A percentile compares a stretch with the other conserved stretches of the same genome.
Conservation (phyloP, 2,888 invertebrate genomes). For the Teinopalpus imperialis region DNA sequence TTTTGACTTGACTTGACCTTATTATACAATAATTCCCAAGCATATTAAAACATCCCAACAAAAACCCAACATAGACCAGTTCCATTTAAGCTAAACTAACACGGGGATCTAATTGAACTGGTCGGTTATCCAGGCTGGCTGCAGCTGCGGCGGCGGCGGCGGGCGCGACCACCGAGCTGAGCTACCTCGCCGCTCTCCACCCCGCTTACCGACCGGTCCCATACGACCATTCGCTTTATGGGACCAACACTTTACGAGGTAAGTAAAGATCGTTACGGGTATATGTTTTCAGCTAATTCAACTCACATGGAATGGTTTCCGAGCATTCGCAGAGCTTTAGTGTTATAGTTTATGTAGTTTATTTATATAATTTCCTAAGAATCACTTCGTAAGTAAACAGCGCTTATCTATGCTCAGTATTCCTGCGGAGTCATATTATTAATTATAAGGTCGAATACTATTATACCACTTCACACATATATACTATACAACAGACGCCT, state of each 20-base stretch:
- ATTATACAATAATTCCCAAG: too few species aligned
- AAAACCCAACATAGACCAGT: slow-evolving; percentile 6
- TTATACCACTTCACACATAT: neutral
- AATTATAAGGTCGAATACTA: neutral
- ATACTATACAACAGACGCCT: too few species aligned
- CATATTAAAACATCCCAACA: neutral
- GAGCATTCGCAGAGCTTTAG: slow-evolving; percentile 8
- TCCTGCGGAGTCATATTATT: neutral
- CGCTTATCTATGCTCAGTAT: slow-evolving; percentile 6
- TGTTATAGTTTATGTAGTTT: slow-evolving; percentile 11
- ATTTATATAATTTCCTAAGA: slow-evolving; percentile 15
- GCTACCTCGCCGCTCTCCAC: slow-evolving; percentile 75
- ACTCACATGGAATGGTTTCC: slow-evolving; percentile 23
- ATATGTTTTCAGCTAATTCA: slow-evolving; percentile 28
- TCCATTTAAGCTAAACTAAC: slow-evolving; percentile 1
- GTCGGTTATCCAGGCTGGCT: slow-evolving; percentile 54
- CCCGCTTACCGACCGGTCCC: slow-evolving; percentile 83
- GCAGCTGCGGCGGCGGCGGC: slow-evolving; percentile 75
- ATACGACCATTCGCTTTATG: slow-evolving; percentile 81
- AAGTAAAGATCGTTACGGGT: slow-evolving; percentile 32
- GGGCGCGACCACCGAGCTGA: slow-evolving; percentile 75
- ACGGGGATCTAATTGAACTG: slow-evolving; percentile 7
- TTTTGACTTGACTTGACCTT: too few species aligned
- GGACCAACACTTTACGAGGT: slow-evolving; percentile 78
- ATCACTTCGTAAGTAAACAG: slow-evolving; percentile 5